Evolutionary conservation across 2,113 vertebrate species (phyloP).

Genomic region (Pollimyrus isidori): DNA sequence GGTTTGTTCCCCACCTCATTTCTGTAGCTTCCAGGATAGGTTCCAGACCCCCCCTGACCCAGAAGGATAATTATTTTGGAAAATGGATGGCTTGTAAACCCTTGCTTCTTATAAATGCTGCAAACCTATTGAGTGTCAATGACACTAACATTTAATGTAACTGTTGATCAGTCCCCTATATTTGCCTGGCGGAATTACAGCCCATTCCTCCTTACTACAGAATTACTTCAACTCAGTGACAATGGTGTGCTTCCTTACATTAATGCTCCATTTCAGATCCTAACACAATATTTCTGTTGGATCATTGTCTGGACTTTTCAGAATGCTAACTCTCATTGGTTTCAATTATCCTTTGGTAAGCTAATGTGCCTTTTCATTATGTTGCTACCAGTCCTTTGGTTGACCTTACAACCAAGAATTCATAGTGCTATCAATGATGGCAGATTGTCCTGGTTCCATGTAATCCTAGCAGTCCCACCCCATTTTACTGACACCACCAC

Average conservation of each 20-base stretch:
- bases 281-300: not conserved
- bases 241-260: not conserved
- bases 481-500: not conserved
- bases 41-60: too few relatives aligned
- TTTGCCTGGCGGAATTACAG: not conserved
- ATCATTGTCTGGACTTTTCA: not conserved
- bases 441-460: not conserved
- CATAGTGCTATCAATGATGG: not conserved
- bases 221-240: not conserved
- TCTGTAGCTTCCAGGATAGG: too few relatives aligned
- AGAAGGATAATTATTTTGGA: too few relatives aligned
- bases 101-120: not conserved
- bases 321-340: not conserved
- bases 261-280: not conserved
- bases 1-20: too few relatives aligned
- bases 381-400: not conserved
- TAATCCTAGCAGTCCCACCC: not conserved
- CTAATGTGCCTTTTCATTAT: not conserved
- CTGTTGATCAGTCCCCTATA: not conserved
- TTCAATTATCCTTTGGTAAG: not conserved
- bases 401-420: not conserved
- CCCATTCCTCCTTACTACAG: not conserved
- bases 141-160: not conserved
- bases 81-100: not conserved
- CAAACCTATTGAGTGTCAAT: not conserved